Evolutionary conservation across 2,888 invertebrate species (phyloP), one percentile per base, ranked within the genome.

Genomic region (Pasiphila rectangulata): DNA sequence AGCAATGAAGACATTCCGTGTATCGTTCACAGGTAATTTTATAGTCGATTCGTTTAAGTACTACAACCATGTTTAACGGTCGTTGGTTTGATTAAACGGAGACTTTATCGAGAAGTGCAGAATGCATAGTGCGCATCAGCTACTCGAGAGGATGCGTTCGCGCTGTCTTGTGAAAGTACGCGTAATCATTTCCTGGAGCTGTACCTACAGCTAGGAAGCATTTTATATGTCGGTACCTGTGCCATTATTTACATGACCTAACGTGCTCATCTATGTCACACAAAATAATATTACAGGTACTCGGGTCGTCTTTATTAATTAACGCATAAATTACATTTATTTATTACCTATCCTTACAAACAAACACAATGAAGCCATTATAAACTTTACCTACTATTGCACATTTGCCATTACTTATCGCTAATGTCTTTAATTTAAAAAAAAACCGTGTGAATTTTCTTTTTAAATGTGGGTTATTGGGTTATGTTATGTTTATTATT

Each of bases 251-350:
- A 57, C 64, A 64, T 72, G 64, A 69, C 64, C 66, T 71, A 64
- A 56, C 67, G 62, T 58, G 57, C 48, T 62, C 54, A 64, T 63
- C 60, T 40, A n/a, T n/a, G n/a, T n/a, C n/a, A n/a, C n/a, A n/a
- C n/a, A n/a, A n/a, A n/a, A n/a, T n/a, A n/a, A n/a, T n/a, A n/a
- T n/a, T n/a, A n/a, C n/a, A n/a, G n/a, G n/a, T n/a, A n/a, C n/a
- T n/a, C n/a, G n/a, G n/a, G 61, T 67, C 60, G 70, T 69, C 71
- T 71, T 69, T 69, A 73, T 75, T 75, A 75, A 51, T 51, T 69
- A 64, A 67, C 58, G 73, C 67, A 72, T 56, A 69, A n/a, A n/a
- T n/a, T n/a, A n/a, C n/a, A n/a, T n/a, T n/a, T n/a, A n/a, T n/a
- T n/a, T n/a, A n/a, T n/a, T n/a, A n/a, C n/a, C n/a, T n/a, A n/a